Evolutionary conservation across 2,888 invertebrate genomes (phyloP), one percentile per base, ranked within the genome.

Genomic region (Macrosoma leucophasiata): DNA sequence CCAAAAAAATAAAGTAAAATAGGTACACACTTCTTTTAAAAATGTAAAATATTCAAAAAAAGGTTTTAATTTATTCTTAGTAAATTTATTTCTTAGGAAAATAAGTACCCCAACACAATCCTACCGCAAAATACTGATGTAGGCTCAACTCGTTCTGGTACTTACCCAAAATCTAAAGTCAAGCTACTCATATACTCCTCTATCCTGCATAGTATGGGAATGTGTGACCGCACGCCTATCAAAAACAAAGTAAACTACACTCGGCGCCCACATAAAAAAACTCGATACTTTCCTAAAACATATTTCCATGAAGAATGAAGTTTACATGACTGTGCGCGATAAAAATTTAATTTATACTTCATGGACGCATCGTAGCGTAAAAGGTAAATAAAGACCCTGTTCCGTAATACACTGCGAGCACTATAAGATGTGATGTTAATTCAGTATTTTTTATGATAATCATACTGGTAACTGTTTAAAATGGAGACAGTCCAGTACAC

Each of bases 131-230:
- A n/a, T n/a, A n/a, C n/a, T n/a, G n/a, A n/a, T n/a, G n/a, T n/a
- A n/a, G n/a, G n/a, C n/a, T n/a, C n/a, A 22, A 22, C 10, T n/a
- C n/a, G 22, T 18, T 4, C 8, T 18, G 22, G 4, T 11, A 29
- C 21, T n/a, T 22, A 4, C 4, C n/a, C 4, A 12, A 8, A n/a
- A 18, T 26, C 8, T 21, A 39, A 31, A 67, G 76, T 79, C 56
- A 79, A 77, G 76, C 74, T 79, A 79, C 73, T 46, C 58, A 55
- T 52, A 45, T 43, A 42, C 51, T 55, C 68, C 69, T 68, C 62
- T 69, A 67, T 74, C 72, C 69, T 71, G 69, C 62, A 55, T 56
- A 57, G 62, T 73, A 81, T 79, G 79, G 76, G 78, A 79, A 82
- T 81, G 65, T 58, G 58, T 56, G 60, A 56, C 58, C 62, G 58